phyloP scores from a whole-genome alignment of 2,888 invertebrate genomes.

The Trachelus stipa region DNA sequence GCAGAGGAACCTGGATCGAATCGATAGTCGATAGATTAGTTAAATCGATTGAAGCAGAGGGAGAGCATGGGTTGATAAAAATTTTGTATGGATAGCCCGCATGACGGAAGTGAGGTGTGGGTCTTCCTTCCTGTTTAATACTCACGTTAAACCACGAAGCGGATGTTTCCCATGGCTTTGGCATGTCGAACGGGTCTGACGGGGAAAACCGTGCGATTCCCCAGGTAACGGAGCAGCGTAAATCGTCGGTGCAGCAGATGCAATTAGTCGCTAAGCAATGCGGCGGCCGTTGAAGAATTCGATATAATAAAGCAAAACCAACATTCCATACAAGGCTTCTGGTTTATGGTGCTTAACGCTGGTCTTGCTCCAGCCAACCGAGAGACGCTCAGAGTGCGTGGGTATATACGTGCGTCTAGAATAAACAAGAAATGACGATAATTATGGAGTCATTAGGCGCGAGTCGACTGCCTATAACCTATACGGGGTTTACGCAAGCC shows the following conservation, averaged over 20 bases:
- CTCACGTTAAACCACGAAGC: background rate
- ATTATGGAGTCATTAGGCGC: slow-evolving; percentile 36
- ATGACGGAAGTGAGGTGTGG: background rate
- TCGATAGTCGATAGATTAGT: background rate
- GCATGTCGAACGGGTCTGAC: background rate
- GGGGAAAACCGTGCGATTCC: background rate
- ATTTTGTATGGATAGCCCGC: background rate
- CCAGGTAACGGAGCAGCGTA: background rate
- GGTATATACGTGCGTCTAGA: slow-evolving; percentile 8
- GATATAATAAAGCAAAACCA: background rate
- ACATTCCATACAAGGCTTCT: background rate
- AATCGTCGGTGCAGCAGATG: background rate
- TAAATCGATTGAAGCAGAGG: background rate
- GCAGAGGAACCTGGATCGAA: background rate
- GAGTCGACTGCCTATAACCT: slow-evolving; percentile 3
- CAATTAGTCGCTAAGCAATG: background rate
- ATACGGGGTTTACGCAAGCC: background rate
- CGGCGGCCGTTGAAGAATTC: background rate
- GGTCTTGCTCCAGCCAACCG: background rate
- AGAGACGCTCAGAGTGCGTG: background rate
- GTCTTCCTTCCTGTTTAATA: background rate
- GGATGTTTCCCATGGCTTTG: background rate
- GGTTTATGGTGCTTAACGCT: background rate
- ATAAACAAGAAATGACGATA: slow-evolving; percentile 32
- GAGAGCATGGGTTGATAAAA: background rate